Conservation (phyloP, 2,797 vertebrate genomes). For the Ispidina picta region DNA sequence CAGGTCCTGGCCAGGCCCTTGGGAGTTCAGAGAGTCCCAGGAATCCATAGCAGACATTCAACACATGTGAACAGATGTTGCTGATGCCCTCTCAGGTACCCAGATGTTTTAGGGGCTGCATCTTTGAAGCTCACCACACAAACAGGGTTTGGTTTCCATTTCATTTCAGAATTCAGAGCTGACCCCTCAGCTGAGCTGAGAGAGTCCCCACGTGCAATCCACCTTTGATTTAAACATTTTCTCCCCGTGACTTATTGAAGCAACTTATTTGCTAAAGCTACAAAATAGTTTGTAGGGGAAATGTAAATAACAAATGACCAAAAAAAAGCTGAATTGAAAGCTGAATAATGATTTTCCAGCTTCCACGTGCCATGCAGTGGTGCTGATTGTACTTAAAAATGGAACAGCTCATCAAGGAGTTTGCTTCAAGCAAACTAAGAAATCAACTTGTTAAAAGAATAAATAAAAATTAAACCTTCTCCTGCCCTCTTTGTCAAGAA, state of each 20-base stretch:
- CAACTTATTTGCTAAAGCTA: not conserved
- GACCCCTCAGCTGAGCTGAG: not conserved
- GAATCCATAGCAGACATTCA: accelerated
- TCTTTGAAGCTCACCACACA: not conserved
- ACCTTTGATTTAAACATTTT: not conserved
- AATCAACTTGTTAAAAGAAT: not conserved
- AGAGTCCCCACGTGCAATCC: not conserved
- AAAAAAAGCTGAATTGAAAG: not conserved
- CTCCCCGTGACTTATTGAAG: not conserved
- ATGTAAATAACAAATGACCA: not conserved
- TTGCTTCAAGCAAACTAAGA: not conserved
- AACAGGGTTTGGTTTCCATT: not conserved
- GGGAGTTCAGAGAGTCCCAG: too few species aligned
- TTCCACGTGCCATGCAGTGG: not conserved
- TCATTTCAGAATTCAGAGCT: not conserved
- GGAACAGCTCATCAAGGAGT: not conserved
- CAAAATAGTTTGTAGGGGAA: not conserved
- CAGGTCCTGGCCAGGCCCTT: not conserved
- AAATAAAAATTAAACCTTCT: not conserved
- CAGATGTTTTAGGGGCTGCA: not conserved
- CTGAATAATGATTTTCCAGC: not conserved
- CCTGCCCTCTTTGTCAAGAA: not conserved
- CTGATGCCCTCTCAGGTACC: not conserved
- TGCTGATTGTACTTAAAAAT: not conserved
- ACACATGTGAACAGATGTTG: accelerated